Conservation (phyloP, 2,888 invertebrate genomes). For the Dolichomitus sp. region DNA sequence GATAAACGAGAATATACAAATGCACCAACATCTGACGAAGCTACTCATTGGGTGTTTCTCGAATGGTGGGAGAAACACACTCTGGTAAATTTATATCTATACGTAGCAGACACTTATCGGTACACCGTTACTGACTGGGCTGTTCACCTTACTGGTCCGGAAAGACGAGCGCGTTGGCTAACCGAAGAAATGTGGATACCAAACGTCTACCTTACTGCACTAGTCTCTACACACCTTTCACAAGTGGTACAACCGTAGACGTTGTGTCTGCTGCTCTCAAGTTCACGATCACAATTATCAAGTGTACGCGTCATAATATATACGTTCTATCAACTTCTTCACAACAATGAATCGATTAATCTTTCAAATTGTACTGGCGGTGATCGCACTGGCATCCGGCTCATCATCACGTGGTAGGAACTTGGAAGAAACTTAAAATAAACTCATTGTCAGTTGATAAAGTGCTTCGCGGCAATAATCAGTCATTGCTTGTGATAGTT, state of each 20-base stretch:
- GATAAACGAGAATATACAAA: too few relatives aligned
- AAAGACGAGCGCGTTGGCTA: not conserved
- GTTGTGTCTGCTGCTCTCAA: not conserved
- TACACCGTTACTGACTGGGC: too few relatives aligned
- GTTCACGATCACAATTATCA: not conserved
- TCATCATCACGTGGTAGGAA: constrained; percentile 1
- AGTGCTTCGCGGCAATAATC: not conserved
- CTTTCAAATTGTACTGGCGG: not conserved
- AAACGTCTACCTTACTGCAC: not conserved
- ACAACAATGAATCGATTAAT: not conserved
- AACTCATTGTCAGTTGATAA: not conserved
- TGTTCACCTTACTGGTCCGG: not conserved
- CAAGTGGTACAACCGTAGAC: not conserved
- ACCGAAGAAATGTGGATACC: not conserved
- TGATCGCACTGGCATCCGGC: not conserved
- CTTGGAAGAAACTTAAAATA: not conserved
- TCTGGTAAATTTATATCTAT: too few relatives aligned
- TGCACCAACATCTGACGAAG: too few relatives aligned
- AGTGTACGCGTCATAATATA: not conserved
- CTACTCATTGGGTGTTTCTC: too few relatives aligned
- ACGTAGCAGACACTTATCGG: too few relatives aligned
- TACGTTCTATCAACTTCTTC: not conserved
- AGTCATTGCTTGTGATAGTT: too few relatives aligned
- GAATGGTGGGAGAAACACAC: too few relatives aligned
- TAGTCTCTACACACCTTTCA: not conserved